Conservation (phyloP, 2,113 vertebrate species). For the Spea bombifrons region DNA sequence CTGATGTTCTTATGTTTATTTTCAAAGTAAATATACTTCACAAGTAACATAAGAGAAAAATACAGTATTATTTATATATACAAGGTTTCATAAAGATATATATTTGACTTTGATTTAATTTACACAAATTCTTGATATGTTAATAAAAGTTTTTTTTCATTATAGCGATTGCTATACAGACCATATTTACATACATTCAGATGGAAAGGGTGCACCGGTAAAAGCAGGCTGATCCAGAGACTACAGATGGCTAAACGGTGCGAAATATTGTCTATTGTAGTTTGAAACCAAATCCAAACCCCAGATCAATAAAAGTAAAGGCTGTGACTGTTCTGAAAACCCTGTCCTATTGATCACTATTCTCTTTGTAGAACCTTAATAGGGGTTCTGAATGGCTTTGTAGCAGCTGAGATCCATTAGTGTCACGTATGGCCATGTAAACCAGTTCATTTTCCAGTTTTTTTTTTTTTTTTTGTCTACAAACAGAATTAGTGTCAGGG, state of each 20-base stretch:
- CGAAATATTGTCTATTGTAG: not conserved
- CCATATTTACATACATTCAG: slow-evolving; percentile 97
- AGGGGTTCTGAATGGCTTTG: too few species aligned
- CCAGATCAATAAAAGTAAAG: not conserved
- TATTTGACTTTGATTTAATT: slow-evolving; percentile 67
- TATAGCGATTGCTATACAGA: slow-evolving; percentile 76
- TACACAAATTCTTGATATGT: slow-evolving; percentile 76
- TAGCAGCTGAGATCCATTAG: too few species aligned
- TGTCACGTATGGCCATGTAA: too few species aligned
- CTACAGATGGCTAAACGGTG: not conserved
- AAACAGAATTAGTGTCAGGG: too few species aligned
- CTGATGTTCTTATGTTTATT: slow-evolving; percentile 79
- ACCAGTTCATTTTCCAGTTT: too few species aligned
- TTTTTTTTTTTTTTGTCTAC: too few species aligned
- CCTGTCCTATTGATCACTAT: not conserved
- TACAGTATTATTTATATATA: slow-evolving; percentile 75
- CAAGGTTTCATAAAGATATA: slow-evolving; percentile 68
- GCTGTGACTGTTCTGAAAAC: not conserved
- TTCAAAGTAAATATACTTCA: slow-evolving; percentile 92
- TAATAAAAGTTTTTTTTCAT: slow-evolving; percentile 80
- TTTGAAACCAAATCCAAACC: not conserved
- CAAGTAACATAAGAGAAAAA: slow-evolving; percentile 84
- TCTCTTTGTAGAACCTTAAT: too few species aligned
- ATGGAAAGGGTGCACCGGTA: slow-evolving; percentile 78
- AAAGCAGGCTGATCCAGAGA: slow-evolving; percentile 2